phyloP scores from a whole-genome alignment of 2,113 vertebrate genomes.

The Mesocricetus auratus region DNA sequence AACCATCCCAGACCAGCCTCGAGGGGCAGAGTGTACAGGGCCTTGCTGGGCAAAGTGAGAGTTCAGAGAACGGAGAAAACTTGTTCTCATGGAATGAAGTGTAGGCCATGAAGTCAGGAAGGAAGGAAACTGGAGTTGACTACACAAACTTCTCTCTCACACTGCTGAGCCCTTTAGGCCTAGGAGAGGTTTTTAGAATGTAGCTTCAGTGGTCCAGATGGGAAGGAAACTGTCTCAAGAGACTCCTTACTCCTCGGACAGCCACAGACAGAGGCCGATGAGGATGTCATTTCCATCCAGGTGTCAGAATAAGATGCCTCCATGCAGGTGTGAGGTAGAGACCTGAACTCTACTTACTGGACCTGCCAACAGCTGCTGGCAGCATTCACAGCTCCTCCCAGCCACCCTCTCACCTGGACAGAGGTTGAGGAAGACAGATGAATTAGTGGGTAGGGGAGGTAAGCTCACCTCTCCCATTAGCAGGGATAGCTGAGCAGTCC shows the following conservation, averaged over 20 bases:
- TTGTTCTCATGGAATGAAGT: accelerated
- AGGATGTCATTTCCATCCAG: neutral
- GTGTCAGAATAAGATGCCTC: neutral
- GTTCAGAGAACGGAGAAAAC: neutral
- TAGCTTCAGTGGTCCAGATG: neutral
- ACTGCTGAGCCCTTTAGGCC: too few species aligned
- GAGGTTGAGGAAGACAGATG: neutral
- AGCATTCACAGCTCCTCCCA: accelerated
- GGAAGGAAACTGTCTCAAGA: neutral
- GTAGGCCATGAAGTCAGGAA: accelerated
- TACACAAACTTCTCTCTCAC: neutral
- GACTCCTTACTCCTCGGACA: neutral
- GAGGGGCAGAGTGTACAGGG: neutral
- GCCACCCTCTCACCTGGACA: neutral
- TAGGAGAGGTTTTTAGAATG: accelerated
- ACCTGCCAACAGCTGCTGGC: neutral
- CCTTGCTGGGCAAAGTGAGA: neutral
- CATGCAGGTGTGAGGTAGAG: neutral
- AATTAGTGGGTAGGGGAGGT: neutral
- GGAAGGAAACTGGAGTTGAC: accelerated
- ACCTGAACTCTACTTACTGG: neutral
- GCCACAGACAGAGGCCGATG: neutral
- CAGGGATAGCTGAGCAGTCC: neutral
- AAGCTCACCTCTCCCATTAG: neutral
- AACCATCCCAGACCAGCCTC: neutral